Base-by-base conservation (phyloP, 1,140 invertebrate species). In the Polyergus mexicanus region DNA sequence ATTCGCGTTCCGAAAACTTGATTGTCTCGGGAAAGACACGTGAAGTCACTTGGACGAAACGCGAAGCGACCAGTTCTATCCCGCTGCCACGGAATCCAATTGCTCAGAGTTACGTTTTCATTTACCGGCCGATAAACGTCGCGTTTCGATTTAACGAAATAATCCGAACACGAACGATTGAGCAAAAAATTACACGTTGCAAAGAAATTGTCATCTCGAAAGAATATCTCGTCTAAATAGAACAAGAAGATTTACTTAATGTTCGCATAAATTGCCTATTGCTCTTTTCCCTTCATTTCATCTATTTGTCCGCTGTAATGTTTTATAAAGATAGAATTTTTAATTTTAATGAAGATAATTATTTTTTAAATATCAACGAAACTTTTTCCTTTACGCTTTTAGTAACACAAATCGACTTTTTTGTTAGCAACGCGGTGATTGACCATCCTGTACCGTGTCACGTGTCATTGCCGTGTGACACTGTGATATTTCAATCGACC, bases 11-110 rank as follows among this genome's bases (percentile, higher is more conserved):
- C 71, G 60, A n/a, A 22, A 68, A 54, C 44, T 66, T n/a, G 35
- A 5, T 16, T 11, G n/a, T 13, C 19, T 10, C 4, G 11, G 7
- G 19, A 51, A 54, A 86, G 74, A 86, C 58, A 60, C 72, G 16
- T 25, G 38, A 72, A 72, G n/a, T 13, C 19, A 66, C 84, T 84
- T 86, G 72, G 60, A 11, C 71, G 8, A n/a, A 28, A 60, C n/a
- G 10, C 84, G 77, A 88, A 86, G 83, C 54, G 71, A 25, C 60
- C 54, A 56, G 75, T 89, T 81, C 28, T 47, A 32, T 56, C 56
- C 22, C 58, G 56, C 13, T 54, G 28, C 28, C 28, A 47, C 54
- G 10, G 19, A n/a, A 25, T 16, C 22, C 71, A 47, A 71, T 71
- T 35, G 13, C 44, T 41, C 11, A 5, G 28, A 32, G n/a, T 77